phyloP scores from a whole-genome alignment of 1,140 invertebrate species.

The Ips typographus region DNA sequence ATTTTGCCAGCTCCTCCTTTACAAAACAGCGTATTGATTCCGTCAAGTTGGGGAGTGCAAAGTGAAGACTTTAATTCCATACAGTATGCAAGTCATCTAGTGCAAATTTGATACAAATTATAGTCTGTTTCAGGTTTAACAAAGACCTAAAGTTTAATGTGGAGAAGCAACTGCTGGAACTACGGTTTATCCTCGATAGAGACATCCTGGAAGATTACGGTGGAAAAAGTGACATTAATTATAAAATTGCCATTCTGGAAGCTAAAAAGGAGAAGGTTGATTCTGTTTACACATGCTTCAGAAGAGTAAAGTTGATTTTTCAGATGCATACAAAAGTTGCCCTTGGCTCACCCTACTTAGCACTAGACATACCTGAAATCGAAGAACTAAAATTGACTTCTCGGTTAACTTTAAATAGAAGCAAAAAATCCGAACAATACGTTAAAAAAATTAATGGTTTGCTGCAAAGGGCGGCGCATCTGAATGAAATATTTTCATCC shows the following conservation, averaged over 20 bases:
- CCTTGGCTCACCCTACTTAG: constrained; percentile 54
- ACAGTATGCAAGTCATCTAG: not conserved
- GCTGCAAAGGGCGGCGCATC: constrained; percentile 35
- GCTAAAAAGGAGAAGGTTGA: constrained; percentile 44
- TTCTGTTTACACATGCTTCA: not conserved
- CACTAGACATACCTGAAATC: constrained; percentile 50
- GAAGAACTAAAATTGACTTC: constrained; percentile 43
- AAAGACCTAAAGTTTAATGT: constrained; percentile 7
- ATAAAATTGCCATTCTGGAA: constrained; percentile 47
- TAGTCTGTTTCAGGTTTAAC: too few relatives aligned
- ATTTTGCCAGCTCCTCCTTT: constrained; percentile 48
- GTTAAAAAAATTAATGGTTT: constrained; percentile 42
- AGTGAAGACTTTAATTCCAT: not conserved
- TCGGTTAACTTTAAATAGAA: constrained; percentile 40
- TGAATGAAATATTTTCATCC: constrained; percentile 20
- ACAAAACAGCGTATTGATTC: constrained; percentile 50
- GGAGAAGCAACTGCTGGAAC: constrained; percentile 29
- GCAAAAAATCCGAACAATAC: constrained; percentile 40
- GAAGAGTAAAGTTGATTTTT: constrained; percentile 8
- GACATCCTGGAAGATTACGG: constrained; percentile 37
- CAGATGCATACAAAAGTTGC: constrained; percentile 52
- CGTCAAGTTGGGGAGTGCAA: constrained; percentile 34
- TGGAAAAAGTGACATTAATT: constrained; percentile 43
- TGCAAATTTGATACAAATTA: not conserved
- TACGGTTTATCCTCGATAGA: constrained; percentile 42